Conservation (phyloP, 2,797 vertebrate species). For the Neostethus bicornis region DNA sequence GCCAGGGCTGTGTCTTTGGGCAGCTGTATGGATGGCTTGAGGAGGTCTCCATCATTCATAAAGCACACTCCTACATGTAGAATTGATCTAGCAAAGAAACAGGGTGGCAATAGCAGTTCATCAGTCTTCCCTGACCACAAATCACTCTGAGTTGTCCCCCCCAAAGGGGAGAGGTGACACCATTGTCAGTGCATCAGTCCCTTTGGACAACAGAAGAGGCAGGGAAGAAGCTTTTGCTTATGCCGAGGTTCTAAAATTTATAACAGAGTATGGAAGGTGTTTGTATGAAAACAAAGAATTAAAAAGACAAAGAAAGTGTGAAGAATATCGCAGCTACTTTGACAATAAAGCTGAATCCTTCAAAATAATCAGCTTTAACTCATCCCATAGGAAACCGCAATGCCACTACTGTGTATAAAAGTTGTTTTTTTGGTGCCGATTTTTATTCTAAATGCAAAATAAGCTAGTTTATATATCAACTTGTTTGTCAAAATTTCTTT, state of each 20-base stretch:
- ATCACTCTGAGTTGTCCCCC: slow-evolving; percentile 71
- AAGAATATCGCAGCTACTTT: background rate
- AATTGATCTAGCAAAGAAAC: slow-evolving; percentile 81
- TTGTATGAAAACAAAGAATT: slow-evolving; percentile 14
- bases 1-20: slow-evolving; percentile 74
- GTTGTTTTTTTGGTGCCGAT: slow-evolving; percentile 29
- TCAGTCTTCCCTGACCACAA: slow-evolving; percentile 78
- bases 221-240: slow-evolving; percentile 54
- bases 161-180: slow-evolving; percentile 69
- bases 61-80: slow-evolving; percentile 78
- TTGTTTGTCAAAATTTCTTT: slow-evolving; percentile 57
- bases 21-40: slow-evolving; percentile 81
- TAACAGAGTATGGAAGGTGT: slow-evolving; percentile 7
- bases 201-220: slow-evolving; percentile 69
- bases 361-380: slow-evolving; percentile 15
- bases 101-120: slow-evolving; percentile 81
- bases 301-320: slow-evolving; percentile 6
- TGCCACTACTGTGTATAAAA: slow-evolving; percentile 4
- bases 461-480: slow-evolving; percentile 35
- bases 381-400: slow-evolving; percentile 23
- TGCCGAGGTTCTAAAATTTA: slow-evolving; percentile 48
- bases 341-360: slow-evolving; percentile 18
- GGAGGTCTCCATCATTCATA: slow-evolving; percentile 83
- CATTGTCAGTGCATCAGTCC: slow-evolving; percentile 68
- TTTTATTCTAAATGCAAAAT: slow-evolving; percentile 27